phyloP scores from a whole-genome alignment of 2,113 vertebrate genomes.

The Podarcis muralis region DNA sequence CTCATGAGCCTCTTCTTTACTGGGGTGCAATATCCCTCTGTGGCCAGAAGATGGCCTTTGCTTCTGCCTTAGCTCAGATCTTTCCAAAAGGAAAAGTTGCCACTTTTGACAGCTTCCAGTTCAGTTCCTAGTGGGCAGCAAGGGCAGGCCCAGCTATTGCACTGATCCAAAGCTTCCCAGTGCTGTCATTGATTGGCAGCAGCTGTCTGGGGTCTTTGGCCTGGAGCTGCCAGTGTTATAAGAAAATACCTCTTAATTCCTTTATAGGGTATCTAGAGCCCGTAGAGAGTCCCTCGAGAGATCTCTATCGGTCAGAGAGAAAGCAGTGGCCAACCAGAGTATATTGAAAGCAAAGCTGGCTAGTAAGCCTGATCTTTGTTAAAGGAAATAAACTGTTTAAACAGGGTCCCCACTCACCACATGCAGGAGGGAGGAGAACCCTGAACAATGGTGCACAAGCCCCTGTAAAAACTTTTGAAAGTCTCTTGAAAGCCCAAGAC shows the following conservation, averaged over 20 bases:
- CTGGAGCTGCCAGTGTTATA: background rate
- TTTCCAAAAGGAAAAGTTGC: background rate
- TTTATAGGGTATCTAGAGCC: too few species aligned
- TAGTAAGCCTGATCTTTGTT: too few species aligned
- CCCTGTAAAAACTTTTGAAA: background rate
- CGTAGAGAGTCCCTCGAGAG: too few species aligned
- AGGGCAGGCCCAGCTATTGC: background rate
- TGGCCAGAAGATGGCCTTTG: slow-evolving; percentile 43
- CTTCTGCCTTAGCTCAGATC: background rate
- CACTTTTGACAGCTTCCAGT: background rate
- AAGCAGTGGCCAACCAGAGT: too few species aligned
- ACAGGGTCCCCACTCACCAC: too few species aligned
- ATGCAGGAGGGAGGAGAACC: too few species aligned
- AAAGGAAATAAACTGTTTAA: too few species aligned
- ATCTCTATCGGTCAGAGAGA: too few species aligned
- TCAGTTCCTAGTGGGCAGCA: background rate
- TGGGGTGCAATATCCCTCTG: background rate
- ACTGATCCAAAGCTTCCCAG: background rate
- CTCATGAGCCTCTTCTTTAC: background rate
- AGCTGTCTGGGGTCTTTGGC: background rate
- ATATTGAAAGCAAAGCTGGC: too few species aligned
- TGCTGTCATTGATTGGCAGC: background rate
- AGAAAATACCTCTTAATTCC: background rate
- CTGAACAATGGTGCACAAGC: background rate
- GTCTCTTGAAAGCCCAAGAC: too few species aligned